These are phyloP conservation scores for Lagocephalus sceleratus DNA, from an alignment of 2,797 vertebrate species.

Conservation along the genomic window DNA sequence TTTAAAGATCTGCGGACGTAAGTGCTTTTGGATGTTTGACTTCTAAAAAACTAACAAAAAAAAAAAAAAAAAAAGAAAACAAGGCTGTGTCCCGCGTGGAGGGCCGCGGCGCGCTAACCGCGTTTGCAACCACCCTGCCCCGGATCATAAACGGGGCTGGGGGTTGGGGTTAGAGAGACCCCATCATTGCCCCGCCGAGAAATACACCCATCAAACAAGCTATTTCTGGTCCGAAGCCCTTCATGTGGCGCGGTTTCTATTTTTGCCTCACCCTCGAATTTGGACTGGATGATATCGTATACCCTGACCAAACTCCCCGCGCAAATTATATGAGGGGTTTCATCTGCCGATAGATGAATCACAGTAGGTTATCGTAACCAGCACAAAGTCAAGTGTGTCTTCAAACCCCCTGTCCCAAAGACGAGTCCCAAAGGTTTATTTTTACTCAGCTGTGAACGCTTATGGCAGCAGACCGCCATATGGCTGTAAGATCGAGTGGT, in stretches of 20 bases:
- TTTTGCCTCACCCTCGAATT: constrained; percentile 74
- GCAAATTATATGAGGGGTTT: constrained; percentile 73
- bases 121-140: constrained; percentile 62
- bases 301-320: constrained; percentile 63
- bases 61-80: too few relatives aligned
- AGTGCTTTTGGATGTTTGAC: constrained; percentile 40
- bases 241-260: constrained; percentile 79
- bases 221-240: constrained; percentile 62
- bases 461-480: constrained; percentile 72
- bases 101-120: constrained; percentile 56
- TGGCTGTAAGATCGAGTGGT: constrained; percentile 73
- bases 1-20: constrained; percentile 28
- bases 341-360: constrained; percentile 75
- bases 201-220: constrained; percentile 72
- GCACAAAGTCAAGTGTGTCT: constrained; percentile 57
- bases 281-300: constrained; percentile 68
- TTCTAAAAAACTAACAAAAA: too few relatives aligned
- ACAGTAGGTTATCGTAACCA: constrained; percentile 72
- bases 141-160: constrained; percentile 59
- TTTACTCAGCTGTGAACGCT: constrained; percentile 73
- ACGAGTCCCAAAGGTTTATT: constrained; percentile 73
- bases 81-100: constrained; percentile 47
- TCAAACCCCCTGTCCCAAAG: constrained; percentile 65
- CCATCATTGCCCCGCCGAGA: constrained; percentile 66
- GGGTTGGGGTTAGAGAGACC: constrained; percentile 67